Evolutionary conservation across 1,140 invertebrate genomes (phyloP).

Genomic region (Halictus rubicundus): DNA sequence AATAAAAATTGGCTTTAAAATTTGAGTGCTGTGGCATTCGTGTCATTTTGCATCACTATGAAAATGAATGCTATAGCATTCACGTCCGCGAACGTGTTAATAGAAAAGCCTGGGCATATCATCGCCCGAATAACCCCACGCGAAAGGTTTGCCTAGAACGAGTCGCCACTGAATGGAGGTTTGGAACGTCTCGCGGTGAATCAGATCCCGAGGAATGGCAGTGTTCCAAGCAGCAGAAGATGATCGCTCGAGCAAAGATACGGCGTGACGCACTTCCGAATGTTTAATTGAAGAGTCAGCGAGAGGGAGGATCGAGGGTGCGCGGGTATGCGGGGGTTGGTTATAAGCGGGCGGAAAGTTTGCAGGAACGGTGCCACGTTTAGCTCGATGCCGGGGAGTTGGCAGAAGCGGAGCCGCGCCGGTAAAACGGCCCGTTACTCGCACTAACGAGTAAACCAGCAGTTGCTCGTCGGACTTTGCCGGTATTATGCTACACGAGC

Average conservation of each 20-base stretch:
- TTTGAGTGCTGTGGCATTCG: too few species aligned
- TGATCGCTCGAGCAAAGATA: conserved; percentile 1
- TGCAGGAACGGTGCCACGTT: conserved; percentile 36
- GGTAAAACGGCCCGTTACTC: conserved; percentile 69
- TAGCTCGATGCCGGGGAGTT: conserved; percentile 35
- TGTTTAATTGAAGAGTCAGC: conserved; percentile 62
- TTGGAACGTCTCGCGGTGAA: neutral
- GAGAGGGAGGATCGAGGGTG: neutral
- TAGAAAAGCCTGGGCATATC: too few species aligned
- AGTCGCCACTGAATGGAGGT: neutral
- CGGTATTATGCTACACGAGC: conserved; percentile 71
- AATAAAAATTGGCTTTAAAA: too few species aligned
- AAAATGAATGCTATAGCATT: too few species aligned
- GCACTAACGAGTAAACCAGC: conserved; percentile 71
- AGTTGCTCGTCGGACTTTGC: conserved; percentile 67
- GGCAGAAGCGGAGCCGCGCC: conserved; percentile 48
- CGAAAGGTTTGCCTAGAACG: too few species aligned
- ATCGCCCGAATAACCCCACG: too few species aligned
- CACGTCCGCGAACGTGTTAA: too few species aligned
- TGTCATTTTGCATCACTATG: too few species aligned
- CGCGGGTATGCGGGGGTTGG: neutral
- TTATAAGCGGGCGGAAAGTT: conserved; percentile 45
- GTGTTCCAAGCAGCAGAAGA: neutral
- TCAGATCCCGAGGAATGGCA: neutral
- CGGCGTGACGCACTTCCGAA: conserved; percentile 14